phyloP scores from a whole-genome alignment of 2,113 vertebrate species.

The Hemiscyllium ocellatum region DNA sequence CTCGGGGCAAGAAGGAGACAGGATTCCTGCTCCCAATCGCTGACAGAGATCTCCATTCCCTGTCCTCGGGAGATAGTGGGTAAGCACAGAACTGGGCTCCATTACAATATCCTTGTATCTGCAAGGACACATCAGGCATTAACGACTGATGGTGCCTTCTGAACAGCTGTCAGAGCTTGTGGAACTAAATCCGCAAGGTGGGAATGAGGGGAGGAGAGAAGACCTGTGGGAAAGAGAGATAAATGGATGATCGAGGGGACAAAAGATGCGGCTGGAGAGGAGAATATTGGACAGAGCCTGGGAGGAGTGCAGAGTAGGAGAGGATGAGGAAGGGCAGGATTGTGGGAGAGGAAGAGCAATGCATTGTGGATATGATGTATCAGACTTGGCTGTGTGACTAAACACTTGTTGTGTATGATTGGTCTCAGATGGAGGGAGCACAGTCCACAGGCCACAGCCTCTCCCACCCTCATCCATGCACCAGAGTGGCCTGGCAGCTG shows the following conservation, averaged over 20 bases:
- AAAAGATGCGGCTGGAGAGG: neutral
- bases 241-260: neutral
- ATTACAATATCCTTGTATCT: neutral
- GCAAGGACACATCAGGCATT: neutral
- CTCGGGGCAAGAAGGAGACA: neutral
- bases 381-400: conserved; percentile 30
- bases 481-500: conserved; percentile 75
- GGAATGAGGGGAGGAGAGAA: neutral
- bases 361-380: neutral
- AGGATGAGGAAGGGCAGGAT: neutral
- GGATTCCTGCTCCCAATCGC: neutral
- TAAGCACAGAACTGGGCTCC: neutral
- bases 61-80: too few relatives aligned
- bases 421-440: conserved; percentile 77
- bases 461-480: conserved; percentile 97
- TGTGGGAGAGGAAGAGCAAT: neutral
- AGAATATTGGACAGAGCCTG: neutral
- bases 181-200: neutral
- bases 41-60: neutral
- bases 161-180: neutral
- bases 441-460: conserved; percentile 91
- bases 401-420: conserved; percentile 1
- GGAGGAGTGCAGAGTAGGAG: too few relatives aligned
- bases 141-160: neutral
- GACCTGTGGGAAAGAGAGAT: neutral